These are phyloP conservation scores for Morpho helenor DNA, from an alignment of 2,888 invertebrate species.

Conservation along the genomic window DNA sequence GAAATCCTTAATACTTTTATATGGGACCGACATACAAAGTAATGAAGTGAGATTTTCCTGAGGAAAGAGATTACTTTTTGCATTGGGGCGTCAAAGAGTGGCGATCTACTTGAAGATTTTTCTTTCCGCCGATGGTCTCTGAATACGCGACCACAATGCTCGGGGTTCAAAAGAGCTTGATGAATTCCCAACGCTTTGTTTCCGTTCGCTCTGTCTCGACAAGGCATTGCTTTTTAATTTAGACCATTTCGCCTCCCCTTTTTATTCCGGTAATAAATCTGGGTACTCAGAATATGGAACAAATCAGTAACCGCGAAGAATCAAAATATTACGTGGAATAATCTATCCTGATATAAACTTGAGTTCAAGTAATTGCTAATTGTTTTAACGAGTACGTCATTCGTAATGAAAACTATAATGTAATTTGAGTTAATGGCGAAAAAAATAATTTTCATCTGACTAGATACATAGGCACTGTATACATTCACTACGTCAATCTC, in stretches of 20 bases:
- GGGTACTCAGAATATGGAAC: constrained; percentile 40
- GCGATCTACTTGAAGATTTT: constrained; percentile 68
- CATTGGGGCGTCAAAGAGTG: constrained; percentile 69
- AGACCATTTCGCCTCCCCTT: constrained; percentile 66
- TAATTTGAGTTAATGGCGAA: no score
- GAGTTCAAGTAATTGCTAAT: no score
- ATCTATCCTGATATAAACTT: no score
- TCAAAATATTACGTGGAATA: no score
- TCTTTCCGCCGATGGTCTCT: constrained; percentile 65
- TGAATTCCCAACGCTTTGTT: constrained; percentile 74
- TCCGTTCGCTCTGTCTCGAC: constrained; percentile 69
- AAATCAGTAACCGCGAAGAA: no score
- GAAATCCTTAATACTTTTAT: constrained; percentile 56
- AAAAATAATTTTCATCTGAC: no score
- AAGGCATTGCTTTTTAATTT: constrained; percentile 77
- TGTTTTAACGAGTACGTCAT: no score
- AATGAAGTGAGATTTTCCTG: constrained; percentile 60
- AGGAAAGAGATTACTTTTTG: constrained; percentile 61
- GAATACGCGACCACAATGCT: constrained; percentile 66
- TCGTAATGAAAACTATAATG: no score
- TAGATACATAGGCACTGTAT: no score
- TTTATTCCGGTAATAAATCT: constrained; percentile 69
- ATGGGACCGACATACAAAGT: constrained; percentile 51
- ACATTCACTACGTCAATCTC: no score
- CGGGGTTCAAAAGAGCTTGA: constrained; percentile 75